Conservation (phyloP, 92 coral and sea anemone genomes). For the Meandrina meandrites region DNA sequence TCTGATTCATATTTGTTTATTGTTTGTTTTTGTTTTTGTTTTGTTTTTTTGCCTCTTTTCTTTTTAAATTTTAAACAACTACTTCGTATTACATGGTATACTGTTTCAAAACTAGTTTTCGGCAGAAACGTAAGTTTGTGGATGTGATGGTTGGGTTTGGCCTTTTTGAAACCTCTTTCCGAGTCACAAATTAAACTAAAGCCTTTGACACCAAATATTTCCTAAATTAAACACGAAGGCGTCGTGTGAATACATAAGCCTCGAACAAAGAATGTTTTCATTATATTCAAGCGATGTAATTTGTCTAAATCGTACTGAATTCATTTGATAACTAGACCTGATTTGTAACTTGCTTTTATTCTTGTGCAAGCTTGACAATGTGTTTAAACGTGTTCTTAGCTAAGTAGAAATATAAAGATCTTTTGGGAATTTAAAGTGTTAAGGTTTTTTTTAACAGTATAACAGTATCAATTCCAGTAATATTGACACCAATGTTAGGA, state of each 20-base stretch:
- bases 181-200: not conserved
- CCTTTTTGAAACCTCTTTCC: not conserved
- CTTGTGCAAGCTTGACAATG: not conserved
- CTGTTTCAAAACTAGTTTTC: not conserved
- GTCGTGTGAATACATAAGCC: not conserved
- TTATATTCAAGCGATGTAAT: not conserved
- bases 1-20: not conserved
- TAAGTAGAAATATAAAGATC: not conserved
- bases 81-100: not conserved
- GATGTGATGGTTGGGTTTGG: not conserved
- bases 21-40: no score
- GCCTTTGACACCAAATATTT: not conserved
- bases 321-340: not conserved
- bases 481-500: not conserved
- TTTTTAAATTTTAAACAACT: not conserved
- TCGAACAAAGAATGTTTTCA: not conserved
- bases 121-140: not conserved
- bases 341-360: not conserved
- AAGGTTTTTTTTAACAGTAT: not conserved
- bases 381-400: not conserved
- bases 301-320: not conserved
- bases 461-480: not conserved
- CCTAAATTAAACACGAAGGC: not conserved
- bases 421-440: not conserved
- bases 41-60: not conserved